These are phyloP conservation scores for Ochotona princeps DNA, from an alignment of 2,113 vertebrate genomes.

Conservation along the genomic window DNA sequence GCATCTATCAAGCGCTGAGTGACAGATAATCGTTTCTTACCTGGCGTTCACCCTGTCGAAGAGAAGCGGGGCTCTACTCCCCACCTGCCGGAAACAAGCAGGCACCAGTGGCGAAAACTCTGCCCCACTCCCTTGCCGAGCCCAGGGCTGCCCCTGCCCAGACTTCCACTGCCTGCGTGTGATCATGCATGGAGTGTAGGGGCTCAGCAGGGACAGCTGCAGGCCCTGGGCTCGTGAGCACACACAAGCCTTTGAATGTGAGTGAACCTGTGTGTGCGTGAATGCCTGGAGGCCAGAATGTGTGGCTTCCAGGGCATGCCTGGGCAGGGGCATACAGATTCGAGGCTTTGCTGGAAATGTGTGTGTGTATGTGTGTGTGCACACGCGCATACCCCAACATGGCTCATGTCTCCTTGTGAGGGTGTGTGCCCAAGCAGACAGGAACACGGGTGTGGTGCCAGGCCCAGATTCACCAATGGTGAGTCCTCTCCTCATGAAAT, in stretches of 20 bases:
- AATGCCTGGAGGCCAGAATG: neutral
- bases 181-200: rapidly evolving
- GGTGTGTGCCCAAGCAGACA: rapidly evolving
- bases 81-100: neutral
- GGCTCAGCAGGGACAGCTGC: neutral
- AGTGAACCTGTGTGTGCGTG: neutral
- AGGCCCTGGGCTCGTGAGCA: rapidly evolving
- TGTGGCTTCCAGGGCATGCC: neutral
- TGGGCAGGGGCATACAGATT: neutral
- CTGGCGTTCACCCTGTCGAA: conserved; percentile 53
- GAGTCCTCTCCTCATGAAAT: neutral
- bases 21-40: conserved; percentile 81
- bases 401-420: neutral
- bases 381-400: rapidly evolving
- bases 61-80: conserved; percentile 26
- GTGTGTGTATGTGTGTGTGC: neutral
- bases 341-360: neutral
- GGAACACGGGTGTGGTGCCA: rapidly evolving
- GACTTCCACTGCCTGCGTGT: rapidly evolving
- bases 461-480: neutral
- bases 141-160: neutral
- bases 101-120: neutral
- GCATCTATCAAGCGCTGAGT: conserved; percentile 61
- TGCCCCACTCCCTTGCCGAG: neutral
- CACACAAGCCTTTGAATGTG: neutral